Evolutionary conservation across 2,113 vertebrate species (phyloP), one percentile per base, ranked within the genome.

Genomic region (Lepus timidus): DNA sequence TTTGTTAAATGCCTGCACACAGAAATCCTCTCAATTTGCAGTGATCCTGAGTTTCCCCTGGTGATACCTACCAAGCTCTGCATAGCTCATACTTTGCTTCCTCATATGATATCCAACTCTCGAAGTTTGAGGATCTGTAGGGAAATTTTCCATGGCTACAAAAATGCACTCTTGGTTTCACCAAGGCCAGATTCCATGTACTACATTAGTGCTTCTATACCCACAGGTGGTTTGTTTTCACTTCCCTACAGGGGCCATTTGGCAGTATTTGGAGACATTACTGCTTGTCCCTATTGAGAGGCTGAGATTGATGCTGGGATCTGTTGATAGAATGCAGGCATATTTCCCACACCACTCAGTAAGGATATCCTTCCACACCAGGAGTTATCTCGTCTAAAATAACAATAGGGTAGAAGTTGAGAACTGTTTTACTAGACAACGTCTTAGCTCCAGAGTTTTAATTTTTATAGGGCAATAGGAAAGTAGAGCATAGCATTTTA

Each of bases 311-410:
- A 39, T 86, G 2, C 11, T 86, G 12, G 0, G 6, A 19, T 64
- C 55, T 78, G 10, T 6, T 9, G 22, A n/a, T 14, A 39, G 2
- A 88, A 7, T 12, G 3, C 29, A 61, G 3, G 0, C 17, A 36
- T 55, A 4, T 17, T 52, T 61, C 61, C 23, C 49, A 67, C 6
- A 65, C 7, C 29, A 19, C 14, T 84, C 9, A 84, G 20, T 20
- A 55, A 12, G 16, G 1, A 4, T 6, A 0, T 1, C 10, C 3
- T 9, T 1, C 11, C 5, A 33, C 9, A 29, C 33, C 22, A 78
- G 22, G 39, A 58, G 19, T 49, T 61, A 39, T n/a, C 29, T 88
- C n/a, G 16, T 19, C 31, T 22, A 8, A 86, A 76, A 86, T 51
- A 2, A 74, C 31, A 75, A 31, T 4, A n/a, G 14, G 25, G 1